Evolutionary conservation across 2,113 vertebrate genomes (phyloP).

Genomic region (Edolisoma coerulescens): DNA sequence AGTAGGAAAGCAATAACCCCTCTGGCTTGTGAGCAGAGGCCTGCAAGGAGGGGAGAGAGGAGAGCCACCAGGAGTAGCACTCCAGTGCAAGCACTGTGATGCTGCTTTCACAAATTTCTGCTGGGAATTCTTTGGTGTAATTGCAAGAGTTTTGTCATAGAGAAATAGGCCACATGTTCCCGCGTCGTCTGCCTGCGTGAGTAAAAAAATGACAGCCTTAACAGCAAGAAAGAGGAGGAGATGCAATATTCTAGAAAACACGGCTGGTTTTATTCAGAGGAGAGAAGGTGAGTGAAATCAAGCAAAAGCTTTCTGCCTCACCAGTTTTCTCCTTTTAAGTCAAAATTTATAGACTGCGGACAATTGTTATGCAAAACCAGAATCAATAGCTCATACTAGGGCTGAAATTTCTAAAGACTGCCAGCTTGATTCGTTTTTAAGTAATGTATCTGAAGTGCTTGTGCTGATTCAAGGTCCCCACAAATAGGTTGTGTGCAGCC

Average conservation of each 20-base stretch:
- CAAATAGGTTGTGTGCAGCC: not conserved
- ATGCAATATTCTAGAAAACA: not conserved
- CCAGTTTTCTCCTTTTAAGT: not conserved
- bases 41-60: not conserved
- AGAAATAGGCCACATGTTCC: slow-evolving; percentile 15
- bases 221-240: not conserved
- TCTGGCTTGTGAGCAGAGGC: not conserved
- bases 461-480: not conserved
- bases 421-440: not conserved
- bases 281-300: not conserved
- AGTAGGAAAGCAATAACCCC: not conserved
- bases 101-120: not conserved
- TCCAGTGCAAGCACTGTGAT: not conserved
- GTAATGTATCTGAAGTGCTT: not conserved
- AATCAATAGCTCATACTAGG: not conserved
- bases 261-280: not conserved
- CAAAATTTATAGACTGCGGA: not conserved
- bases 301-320: not conserved
- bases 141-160: not conserved
- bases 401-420: not conserved
- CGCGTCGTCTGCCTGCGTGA: not conserved
- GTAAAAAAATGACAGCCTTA: not conserved
- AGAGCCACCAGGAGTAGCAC: not conserved
- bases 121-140: not conserved
- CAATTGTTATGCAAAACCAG: not conserved